Evolutionary conservation across 2,888 invertebrate genomes (phyloP).

Genomic region (Stenoptilia bipunctidactyla): DNA sequence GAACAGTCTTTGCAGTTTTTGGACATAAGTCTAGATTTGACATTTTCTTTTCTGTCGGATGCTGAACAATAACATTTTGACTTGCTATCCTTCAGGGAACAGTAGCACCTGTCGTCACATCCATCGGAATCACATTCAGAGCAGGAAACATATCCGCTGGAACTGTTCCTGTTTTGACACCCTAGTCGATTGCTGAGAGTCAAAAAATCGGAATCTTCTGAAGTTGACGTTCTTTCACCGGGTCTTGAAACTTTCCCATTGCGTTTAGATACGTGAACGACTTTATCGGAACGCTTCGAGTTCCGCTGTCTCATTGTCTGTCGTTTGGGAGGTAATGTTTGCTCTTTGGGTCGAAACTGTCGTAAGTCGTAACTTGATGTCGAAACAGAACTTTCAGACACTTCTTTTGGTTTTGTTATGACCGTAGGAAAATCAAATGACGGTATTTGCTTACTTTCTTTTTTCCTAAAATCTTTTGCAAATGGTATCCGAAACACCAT

Average conservation of each 20-base stretch:
- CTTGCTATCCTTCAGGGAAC: slow-evolving; percentile 76
- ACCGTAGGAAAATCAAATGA: slow-evolving; percentile 31
- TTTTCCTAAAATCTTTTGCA: slow-evolving; percentile 49
- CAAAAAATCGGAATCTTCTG: slow-evolving; percentile 73
- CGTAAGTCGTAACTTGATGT: slow-evolving; percentile 74
- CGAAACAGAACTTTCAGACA: slow-evolving; percentile 73
- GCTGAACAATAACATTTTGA: slow-evolving; percentile 76
- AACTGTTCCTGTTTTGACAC: slow-evolving; percentile 74
- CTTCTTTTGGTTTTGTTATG: slow-evolving; percentile 30
- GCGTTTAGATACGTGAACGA: slow-evolving; percentile 49
- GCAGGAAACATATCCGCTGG: slow-evolving; percentile 85
- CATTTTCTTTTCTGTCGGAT: slow-evolving; percentile 56
- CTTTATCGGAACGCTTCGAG: slow-evolving; percentile 51
- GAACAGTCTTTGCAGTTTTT: slow-evolving; percentile 57
- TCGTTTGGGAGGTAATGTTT: slow-evolving; percentile 48
- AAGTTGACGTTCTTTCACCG: slow-evolving; percentile 73
- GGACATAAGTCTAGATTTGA: slow-evolving; percentile 36
- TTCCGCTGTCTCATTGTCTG: slow-evolving; percentile 49
- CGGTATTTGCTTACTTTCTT: slow-evolving; percentile 32
- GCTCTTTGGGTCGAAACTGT: slow-evolving; percentile 72
- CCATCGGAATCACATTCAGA: slow-evolving; percentile 92
- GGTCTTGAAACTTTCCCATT: slow-evolving; percentile 58
- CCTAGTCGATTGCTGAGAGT: slow-evolving; percentile 71
- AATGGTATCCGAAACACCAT: slow-evolving; percentile 76
- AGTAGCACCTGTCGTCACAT: slow-evolving; percentile 89